Evolutionary conservation across 2,113 vertebrate species (phyloP).

Genomic region (Oryzias javanicus): DNA sequence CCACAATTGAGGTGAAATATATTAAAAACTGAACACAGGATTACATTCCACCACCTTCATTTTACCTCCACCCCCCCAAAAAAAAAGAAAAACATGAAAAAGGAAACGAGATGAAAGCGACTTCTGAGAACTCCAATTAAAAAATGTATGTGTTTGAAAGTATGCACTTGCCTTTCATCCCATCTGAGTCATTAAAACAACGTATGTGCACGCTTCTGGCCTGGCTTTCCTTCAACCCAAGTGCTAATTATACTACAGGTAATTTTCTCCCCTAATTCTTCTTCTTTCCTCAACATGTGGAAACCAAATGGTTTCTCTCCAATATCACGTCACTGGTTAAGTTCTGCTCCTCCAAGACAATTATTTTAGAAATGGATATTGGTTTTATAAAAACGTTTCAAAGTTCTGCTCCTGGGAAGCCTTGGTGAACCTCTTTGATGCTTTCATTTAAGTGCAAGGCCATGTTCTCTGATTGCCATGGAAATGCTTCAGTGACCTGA

Average conservation of each 20-base stretch:
- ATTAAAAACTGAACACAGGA: background rate
- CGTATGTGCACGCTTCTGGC: conserved; percentile 49
- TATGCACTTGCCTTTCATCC: conserved; percentile 54
- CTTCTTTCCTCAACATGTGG: background rate
- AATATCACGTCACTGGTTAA: background rate
- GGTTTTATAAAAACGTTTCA: conserved; percentile 3
- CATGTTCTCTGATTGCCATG: conserved; percentile 39
- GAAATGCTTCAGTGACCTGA: conserved; percentile 51
- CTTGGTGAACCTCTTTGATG: conserved; percentile 34
- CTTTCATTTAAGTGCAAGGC: conserved; percentile 47
- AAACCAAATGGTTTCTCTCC: background rate
- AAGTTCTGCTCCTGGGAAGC: conserved; percentile 5
- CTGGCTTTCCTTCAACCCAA: conserved; percentile 58
- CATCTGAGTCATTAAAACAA: conserved; percentile 64
- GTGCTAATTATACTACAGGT: conserved; percentile 51
- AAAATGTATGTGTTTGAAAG: conserved; percentile 67
- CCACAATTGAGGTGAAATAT: background rate
- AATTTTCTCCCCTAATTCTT: conserved; percentile 4
- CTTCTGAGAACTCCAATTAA: conserved; percentile 67
- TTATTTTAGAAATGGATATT: conserved; percentile 17
- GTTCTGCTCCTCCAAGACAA: conserved; percentile 3
- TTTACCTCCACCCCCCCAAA: conserved; percentile 30
- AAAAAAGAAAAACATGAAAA: conserved; percentile 23
- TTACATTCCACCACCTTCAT: conserved; percentile 23
- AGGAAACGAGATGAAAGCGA: conserved; percentile 43